A percentile compares a stretch with the other conserved stretches of the same genome.
Evolutionary conservation across 2,888 invertebrate genomes (phyloP).

Genomic region (Mantis religiosa): DNA sequence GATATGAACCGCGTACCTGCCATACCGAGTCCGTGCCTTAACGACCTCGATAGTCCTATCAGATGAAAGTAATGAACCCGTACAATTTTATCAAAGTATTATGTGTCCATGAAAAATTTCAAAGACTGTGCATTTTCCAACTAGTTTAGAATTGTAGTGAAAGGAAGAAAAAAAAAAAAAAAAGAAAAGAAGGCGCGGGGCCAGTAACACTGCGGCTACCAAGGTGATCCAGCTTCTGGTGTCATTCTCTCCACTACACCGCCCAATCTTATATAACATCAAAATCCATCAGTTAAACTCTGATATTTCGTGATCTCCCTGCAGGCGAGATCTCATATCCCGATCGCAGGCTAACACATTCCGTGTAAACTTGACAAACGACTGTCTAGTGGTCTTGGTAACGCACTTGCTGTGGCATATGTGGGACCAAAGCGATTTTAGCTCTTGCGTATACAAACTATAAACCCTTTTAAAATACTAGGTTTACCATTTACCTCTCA

Average conservation of each 20-base stretch:
- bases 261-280: not conserved
- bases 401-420: too few species aligned
- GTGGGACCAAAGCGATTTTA: too few species aligned
- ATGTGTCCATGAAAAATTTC: not conserved
- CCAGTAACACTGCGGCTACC: not conserved
- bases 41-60: too few species aligned
- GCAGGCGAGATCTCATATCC: not conserved
- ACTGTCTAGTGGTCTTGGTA: too few species aligned
- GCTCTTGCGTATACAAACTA: too few species aligned
- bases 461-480: too few species aligned
- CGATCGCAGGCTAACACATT: not conserved
- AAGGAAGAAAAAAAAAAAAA: not conserved
- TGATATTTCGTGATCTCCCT: not conserved
- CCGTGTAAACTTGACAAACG: not conserved
- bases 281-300: not conserved
- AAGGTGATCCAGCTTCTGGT: not conserved
- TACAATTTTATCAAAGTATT: too few species aligned
- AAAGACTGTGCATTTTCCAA: too few species aligned
- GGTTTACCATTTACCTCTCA: too few species aligned
- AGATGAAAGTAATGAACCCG: too few species aligned
- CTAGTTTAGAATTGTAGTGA: not conserved
- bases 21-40: too few species aligned
- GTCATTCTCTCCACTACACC: not conserved
- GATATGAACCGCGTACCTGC: too few species aligned
- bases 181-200: not conserved